Evolutionary conservation across 1,140 invertebrate species (phyloP), one percentile per base, ranked within the genome.

Genomic region (Gryllus bimaculatus): DNA sequence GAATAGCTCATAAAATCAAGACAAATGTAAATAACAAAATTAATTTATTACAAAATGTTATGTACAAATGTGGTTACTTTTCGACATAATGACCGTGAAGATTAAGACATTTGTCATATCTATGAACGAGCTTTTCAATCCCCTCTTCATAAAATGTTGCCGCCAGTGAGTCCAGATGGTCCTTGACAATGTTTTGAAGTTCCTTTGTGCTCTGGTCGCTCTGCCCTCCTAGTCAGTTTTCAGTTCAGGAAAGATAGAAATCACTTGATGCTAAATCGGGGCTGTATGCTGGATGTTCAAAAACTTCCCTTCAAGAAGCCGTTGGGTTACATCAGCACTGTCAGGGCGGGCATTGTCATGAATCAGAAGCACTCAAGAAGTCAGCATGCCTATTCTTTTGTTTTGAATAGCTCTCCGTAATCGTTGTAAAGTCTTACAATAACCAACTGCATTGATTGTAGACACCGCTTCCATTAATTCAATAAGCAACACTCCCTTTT

Each of bases 361-460:
- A 47, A 39, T 39, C 26, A 77, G 76, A 48, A 77, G 15, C 15
- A 48, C 48, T 77, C 76, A 15, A 77, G 13, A 18, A 77, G 76
- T 77, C 76, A 77, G 76, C 76, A 48, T 77, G 21, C 76, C 76
- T 77, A 15, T 77, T 77, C 20, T 77, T 77, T 77, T 77, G 76
- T 77, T 77, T 77, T 77, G 26, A 77, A 21, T 77, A 47, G 76
- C 76, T 18, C 76, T 77, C 48, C 20, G 76, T 47, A 77, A 75
- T 73, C 54, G 54, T 18, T 18, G 54, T 73, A 73, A 73, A 12
- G n/a, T n/a, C n/a, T n/a, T n/a, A n/a, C n/a, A n/a, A n/a, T n/a
- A n/a, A n/a, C n/a, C n/a, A n/a, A n/a, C n/a, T n/a, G n/a, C n/a
- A n/a, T n/a, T n/a, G n/a, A n/a, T n/a, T n/a, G n/a, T n/a, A n/a